A percentile compares a stretch with the other conserved stretches of the same genome.
These are phyloP conservation scores for Echiichthys vipera DNA, from an alignment of 2,797 vertebrate genomes.

Conservation along the genomic window DNA sequence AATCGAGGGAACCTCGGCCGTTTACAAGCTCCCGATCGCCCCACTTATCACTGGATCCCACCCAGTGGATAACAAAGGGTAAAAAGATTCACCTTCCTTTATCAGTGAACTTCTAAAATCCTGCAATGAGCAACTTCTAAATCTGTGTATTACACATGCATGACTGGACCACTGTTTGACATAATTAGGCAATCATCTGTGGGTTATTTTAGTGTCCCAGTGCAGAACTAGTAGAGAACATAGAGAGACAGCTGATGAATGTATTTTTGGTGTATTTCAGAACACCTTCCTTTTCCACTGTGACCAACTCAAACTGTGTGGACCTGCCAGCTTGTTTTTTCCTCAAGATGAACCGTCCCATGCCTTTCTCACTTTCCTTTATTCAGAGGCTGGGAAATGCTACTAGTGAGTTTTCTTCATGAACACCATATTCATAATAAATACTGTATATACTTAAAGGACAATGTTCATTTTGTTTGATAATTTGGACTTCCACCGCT, in stretches of 20 bases:
- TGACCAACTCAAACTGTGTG: constrained; percentile 98
- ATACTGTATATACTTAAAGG: neutral
- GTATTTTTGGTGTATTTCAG: constrained; percentile 73
- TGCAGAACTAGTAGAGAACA: neutral
- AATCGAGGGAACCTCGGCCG: constrained; percentile 91
- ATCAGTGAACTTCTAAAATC: neutral
- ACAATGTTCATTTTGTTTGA: neutral
- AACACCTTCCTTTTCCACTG: constrained; percentile 94
- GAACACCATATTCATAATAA: neutral
- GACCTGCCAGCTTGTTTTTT: constrained; percentile 98
- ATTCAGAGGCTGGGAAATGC: constrained; percentile 93
- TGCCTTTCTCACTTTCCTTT: constrained; percentile 95
- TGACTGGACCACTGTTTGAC: constrained; percentile 3
- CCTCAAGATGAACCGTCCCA: constrained; percentile 94
- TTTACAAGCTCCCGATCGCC: constrained; percentile 97
- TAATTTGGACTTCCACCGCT: neutral
- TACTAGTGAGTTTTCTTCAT: constrained; percentile 84
- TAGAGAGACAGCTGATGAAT: constrained; percentile 7
- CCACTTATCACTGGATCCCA: constrained; percentile 97
- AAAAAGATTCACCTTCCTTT: constrained; percentile 12
- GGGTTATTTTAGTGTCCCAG: neutral
- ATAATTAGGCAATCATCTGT: neutral
- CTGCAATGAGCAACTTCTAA: neutral
- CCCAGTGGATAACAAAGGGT: constrained; percentile 98
- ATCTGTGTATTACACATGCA: neutral